A percentile compares a stretch with the other conserved stretches of the same genome.
Conservation (phyloP, 2,888 invertebrate species). For the Leptopilina myrica region DNA sequence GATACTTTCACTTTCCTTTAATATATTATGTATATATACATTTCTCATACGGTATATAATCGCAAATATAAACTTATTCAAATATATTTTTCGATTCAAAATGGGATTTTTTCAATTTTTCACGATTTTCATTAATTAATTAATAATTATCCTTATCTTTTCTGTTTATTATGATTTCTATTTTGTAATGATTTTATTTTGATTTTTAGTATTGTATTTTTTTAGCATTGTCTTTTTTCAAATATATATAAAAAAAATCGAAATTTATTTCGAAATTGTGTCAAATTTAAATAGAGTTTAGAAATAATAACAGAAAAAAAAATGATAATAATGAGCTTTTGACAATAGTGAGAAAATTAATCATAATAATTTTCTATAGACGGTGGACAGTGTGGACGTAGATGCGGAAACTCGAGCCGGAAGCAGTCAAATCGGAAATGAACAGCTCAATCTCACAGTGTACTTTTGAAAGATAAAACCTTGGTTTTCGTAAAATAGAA, state of each 20-base stretch:
- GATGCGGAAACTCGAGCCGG: conserved; percentile 75
- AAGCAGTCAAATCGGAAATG: conserved; percentile 73
- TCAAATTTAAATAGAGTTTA: too few relatives aligned
- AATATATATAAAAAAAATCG: too few relatives aligned
- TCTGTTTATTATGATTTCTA: too few relatives aligned
- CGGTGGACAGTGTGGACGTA: conserved; percentile 78
- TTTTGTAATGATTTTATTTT: too few relatives aligned
- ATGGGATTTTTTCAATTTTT: too few relatives aligned
- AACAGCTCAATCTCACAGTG: conserved; percentile 84
- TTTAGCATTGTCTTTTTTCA: too few relatives aligned
- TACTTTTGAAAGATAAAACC: conserved; percentile 78
- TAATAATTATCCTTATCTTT: too few relatives aligned
- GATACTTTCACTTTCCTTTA: conserved; percentile 40
- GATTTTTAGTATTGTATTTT: too few relatives aligned
- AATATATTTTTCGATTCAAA: too few relatives aligned
- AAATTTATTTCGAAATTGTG: too few relatives aligned
- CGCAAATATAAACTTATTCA: background rate
- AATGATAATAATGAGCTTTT: background rate
- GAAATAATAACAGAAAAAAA: background rate
- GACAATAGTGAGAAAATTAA: background rate
- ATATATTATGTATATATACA: conserved; percentile 23
- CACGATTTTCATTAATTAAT: too few relatives aligned
- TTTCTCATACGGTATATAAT: conserved; percentile 40
- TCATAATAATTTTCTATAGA: conserved; percentile 67
- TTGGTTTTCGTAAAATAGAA: conserved; percentile 6